Base-by-base conservation (phyloP, 1,140 invertebrate species). In the Lepidostoma basale region DNA sequence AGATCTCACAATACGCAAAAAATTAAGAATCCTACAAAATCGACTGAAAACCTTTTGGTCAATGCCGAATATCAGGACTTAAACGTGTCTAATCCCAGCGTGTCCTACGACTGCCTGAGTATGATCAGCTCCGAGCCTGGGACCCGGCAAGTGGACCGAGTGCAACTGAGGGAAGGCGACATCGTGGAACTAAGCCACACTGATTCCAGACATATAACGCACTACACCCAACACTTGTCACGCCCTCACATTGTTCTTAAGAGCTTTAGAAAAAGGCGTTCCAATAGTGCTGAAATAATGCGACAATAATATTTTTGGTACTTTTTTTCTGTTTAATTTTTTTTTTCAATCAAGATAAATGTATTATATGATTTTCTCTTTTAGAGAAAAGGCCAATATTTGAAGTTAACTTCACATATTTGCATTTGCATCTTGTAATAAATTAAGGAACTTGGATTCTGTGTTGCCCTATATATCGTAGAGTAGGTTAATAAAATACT, bases 11-110 rank as follows among this genome's bases (percentile, higher is more conserved):
- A 30, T 8, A 8, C 25, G 3, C 25, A 33, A 8, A 79, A 74
- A 68, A 81, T 77, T 14, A 76, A 77, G 8, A 78, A 78, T 14
- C 81, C 84, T 0, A 91, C 88, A 2, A 93, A 93, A 77, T 93
- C 91, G 1, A 92, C 90, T 0, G 91, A 93, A 76, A 91, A 88
- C 74, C 78, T 93, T 10, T 79, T 93, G 12, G 85, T 88, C 3
- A 85, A 86, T 10, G 83, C 87, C 1, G 86, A 87, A 72, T 86
- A 86, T 71, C 81, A 84, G 39, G 82, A 86, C 42, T 82, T 81
- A 26, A 86, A 85, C 39, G 78, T 86, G 25, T 87, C 87, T 0
- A 88, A 90, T 72, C 87, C 85, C 0, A 86, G 86, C 69, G 71
- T 88, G 0, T 88, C 88, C 28, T 90, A 88, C 74, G 89, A 91